phyloP scores from a whole-genome alignment of 2,797 vertebrate genomes.

The Pangasius krempfi region DNA sequence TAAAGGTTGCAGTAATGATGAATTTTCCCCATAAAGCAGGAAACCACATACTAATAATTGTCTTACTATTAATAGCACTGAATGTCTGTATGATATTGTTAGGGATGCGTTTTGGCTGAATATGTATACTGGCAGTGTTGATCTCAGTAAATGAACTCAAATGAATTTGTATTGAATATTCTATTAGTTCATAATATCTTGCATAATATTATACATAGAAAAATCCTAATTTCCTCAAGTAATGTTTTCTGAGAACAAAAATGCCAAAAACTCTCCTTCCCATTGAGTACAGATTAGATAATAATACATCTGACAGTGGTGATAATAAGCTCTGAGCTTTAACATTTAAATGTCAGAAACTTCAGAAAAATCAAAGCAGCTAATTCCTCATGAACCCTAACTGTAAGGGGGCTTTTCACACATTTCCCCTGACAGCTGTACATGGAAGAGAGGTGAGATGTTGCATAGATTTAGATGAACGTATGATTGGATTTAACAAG shows the following conservation, averaged over 20 bases:
- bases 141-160: neutral
- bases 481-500: conserved; percentile 5
- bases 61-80: neutral
- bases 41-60: neutral
- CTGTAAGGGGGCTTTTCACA: neutral
- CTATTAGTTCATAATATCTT: neutral
- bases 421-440: conserved; percentile 23
- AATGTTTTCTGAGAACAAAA: neutral
- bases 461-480: conserved; percentile 8
- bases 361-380: conserved; percentile 16
- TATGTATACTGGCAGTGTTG: neutral
- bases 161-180: neutral
- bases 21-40: neutral
- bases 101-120: neutral
- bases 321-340: conserved; percentile 24
- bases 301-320: neutral
- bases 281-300: neutral
- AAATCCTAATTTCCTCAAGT: neutral
- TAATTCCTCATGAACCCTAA: conserved; percentile 15
- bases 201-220: neutral
- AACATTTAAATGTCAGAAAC: conserved; percentile 25
- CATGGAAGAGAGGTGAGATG: conserved; percentile 12
- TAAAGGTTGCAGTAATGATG: neutral
- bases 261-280: neutral
- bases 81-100: neutral